phyloP scores from a whole-genome alignment of 2,113 vertebrate species.

The Podiceps cristatus region DNA sequence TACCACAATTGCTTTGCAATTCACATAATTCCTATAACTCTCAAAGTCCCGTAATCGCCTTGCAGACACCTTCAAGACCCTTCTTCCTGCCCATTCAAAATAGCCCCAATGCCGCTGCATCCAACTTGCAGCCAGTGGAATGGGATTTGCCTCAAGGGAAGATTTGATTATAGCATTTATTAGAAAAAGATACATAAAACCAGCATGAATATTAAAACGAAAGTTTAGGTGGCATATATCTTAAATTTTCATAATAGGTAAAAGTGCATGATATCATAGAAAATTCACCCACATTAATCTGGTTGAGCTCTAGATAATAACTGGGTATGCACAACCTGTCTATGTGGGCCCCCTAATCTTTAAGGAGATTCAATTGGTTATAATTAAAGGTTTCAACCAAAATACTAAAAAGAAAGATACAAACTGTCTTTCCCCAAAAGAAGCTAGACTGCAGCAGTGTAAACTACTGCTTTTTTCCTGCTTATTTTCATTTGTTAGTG shows the following conservation, averaged over 20 bases:
- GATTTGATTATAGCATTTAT: not conserved
- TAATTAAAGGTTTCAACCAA: conserved; percentile 65
- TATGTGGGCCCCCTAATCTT: conserved; percentile 56
- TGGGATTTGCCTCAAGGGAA: not conserved
- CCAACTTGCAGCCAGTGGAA: not conserved
- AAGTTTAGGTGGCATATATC: conserved; percentile 26
- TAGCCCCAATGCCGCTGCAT: not conserved
- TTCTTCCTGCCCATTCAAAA: not conserved
- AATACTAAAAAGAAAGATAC: conserved; percentile 51
- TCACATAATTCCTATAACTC: not conserved
- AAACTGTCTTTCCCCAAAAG: conserved; percentile 24
- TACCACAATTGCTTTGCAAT: not conserved
- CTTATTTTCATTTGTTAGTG: not conserved
- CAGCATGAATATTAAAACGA: conserved; percentile 27
- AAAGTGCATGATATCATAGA: conserved; percentile 39
- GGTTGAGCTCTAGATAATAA: conserved; percentile 55
- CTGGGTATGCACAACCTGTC: conserved; percentile 26
- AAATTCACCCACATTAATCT: conserved; percentile 52
- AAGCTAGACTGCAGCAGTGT: not conserved
- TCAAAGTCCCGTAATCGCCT: not conserved
- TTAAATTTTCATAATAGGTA: conserved; percentile 36
- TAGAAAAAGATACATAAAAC: not conserved
- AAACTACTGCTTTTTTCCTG: conserved; percentile 8
- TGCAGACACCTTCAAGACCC: not conserved
- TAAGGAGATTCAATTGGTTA: conserved; percentile 45